A percentile compares a stretch with the other conserved stretches of the same genome.
Evolutionary conservation across 2,797 vertebrate species (phyloP).

Genomic region (Melanotaenia pygmaea): DNA sequence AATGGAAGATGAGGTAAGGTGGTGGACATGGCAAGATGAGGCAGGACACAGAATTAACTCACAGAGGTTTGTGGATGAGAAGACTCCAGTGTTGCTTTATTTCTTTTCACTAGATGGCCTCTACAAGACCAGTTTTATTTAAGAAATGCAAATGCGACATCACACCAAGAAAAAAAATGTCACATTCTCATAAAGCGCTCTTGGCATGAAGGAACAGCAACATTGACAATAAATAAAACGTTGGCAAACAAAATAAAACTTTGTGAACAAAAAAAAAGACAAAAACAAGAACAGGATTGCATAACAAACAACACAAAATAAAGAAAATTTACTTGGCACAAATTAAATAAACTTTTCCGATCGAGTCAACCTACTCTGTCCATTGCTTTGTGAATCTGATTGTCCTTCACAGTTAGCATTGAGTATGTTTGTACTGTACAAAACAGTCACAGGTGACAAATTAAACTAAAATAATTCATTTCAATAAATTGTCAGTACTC

Average conservation of each 20-base stretch:
- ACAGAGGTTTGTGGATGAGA: constrained; percentile 73
- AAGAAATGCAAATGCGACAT: constrained; percentile 80
- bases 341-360: constrained; percentile 81
- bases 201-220: constrained; percentile 85
- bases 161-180: constrained; percentile 78
- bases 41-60: constrained; percentile 65
- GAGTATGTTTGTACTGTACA: constrained; percentile 74
- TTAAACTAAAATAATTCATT: constrained; percentile 61
- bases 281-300: constrained; percentile 81
- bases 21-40: constrained; percentile 3
- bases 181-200: constrained; percentile 84
- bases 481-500: constrained; percentile 61
- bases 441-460: constrained; percentile 72
- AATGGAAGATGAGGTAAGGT: constrained; percentile 29
- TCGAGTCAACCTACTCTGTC: constrained; percentile 78
- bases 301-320: constrained; percentile 79
- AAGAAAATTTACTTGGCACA: constrained; percentile 83
- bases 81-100: constrained; percentile 86
- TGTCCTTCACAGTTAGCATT: constrained; percentile 84
- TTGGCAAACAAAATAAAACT: constrained; percentile 78
- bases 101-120: constrained; percentile 80
- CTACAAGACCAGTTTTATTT: constrained; percentile 80
- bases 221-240: constrained; percentile 86
- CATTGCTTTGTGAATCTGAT: constrained; percentile 84
- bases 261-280: constrained; percentile 45